Evolutionary conservation across 2,113 vertebrate genomes (phyloP).

Genomic region (Pandion haliaetus): DNA sequence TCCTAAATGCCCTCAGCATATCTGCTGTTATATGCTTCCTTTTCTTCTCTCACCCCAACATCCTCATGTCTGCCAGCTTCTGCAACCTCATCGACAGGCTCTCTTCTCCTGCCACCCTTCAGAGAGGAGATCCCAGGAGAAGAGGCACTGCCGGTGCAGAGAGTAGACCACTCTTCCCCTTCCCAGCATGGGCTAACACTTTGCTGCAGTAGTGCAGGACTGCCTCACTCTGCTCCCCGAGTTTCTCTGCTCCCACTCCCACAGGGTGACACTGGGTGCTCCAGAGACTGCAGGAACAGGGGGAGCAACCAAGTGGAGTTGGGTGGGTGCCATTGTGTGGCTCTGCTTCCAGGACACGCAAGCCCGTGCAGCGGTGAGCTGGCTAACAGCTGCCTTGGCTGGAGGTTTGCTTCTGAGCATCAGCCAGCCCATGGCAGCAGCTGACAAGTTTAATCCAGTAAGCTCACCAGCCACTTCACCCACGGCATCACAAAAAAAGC

Average conservation of each 20-base stretch:
- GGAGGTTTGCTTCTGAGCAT: not conserved
- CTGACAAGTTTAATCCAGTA: not conserved
- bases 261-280: not conserved
- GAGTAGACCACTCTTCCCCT: not conserved
- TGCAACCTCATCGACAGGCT: not conserved
- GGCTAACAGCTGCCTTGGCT: not conserved
- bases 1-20: not conserved
- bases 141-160: accelerated
- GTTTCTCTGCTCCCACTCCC: not conserved
- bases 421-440: not conserved
- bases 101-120: not conserved
- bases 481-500: not conserved
- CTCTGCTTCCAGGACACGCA: not conserved
- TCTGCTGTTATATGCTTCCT: not conserved
- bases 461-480: not conserved
- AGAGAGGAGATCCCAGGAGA: not conserved
- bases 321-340: accelerated
- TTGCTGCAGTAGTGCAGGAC: accelerated
- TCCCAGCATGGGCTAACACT: too few species aligned
- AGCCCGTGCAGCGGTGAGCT: not conserved
- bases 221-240: not conserved
- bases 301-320: not conserved
- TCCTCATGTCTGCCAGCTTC: not conserved
- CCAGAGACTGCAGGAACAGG: accelerated
- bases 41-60: not conserved